Evolutionary conservation across 2,888 invertebrate genomes (phyloP).

Genomic region (Oxytorus armatus): DNA sequence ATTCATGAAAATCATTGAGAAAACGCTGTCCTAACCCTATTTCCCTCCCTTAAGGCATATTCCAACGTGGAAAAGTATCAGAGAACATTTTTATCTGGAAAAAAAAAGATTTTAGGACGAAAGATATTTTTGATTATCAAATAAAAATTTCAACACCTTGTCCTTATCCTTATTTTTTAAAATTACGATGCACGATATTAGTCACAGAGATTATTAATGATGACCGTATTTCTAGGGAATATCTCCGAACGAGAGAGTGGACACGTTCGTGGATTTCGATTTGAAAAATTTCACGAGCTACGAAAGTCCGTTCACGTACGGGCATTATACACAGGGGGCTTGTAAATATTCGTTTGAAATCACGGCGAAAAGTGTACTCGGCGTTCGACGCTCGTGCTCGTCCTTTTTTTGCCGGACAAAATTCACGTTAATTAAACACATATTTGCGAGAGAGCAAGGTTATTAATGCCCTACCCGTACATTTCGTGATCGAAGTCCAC

Average conservation of each 20-base stretch:
- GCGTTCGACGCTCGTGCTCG: not conserved
- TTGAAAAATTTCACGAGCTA: constrained; percentile 34
- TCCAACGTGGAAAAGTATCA: no score
- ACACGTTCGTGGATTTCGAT: constrained; percentile 81
- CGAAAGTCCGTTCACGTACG: constrained; percentile 21
- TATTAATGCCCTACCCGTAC: constrained; percentile 26
- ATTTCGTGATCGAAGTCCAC: not conserved
- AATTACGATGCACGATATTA: no score
- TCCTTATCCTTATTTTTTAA: no score
- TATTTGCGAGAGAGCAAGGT: constrained; percentile 29
- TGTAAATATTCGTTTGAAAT: constrained; percentile 60
- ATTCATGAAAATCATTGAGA: no score
- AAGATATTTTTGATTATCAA: no score
- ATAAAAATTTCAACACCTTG: no score
- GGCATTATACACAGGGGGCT: constrained; percentile 28
- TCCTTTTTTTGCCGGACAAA: constrained; percentile 21
- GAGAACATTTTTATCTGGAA: no score
- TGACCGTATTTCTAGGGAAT: not conserved
- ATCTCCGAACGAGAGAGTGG: constrained; percentile 84
- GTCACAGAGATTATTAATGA: no score
- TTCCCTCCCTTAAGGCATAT: no score
- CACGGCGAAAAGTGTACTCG: constrained; percentile 5
- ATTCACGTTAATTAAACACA: constrained; percentile 49
- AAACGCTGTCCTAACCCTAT: no score
- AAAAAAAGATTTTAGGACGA: no score